Percentiles rank a stretch among this genome's conserved stretches.
Evolutionary conservation across 2,113 vertebrate species (phyloP).

Genomic region (Cinclus mexicanus): DNA sequence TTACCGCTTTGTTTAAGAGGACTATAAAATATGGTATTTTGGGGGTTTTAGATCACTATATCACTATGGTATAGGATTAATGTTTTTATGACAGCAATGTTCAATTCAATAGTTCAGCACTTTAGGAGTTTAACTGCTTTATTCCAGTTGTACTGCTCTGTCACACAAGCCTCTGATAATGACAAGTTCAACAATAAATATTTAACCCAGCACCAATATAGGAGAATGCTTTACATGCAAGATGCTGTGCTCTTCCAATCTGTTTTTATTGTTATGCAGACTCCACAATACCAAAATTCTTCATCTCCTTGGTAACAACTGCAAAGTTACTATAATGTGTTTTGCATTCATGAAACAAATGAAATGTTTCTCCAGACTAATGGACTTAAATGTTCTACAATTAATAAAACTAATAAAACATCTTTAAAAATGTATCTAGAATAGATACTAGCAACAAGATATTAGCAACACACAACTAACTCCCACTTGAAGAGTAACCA

Average conservation of each 20-base stretch:
- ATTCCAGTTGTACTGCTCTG: constrained; percentile 25
- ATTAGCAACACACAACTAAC: neutral
- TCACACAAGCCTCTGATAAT: neutral
- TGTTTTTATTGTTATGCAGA: neutral
- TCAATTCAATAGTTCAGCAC: neutral
- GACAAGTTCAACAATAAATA: constrained; percentile 6
- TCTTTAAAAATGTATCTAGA: neutral
- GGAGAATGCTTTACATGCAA: neutral
- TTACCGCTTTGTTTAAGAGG: neutral
- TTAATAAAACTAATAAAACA: neutral
- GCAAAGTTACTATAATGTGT: neutral
- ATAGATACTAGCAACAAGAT: neutral
- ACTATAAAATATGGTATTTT: neutral
- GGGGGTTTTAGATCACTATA: neutral
- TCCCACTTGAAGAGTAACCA: neutral
- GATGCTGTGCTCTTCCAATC: neutral
- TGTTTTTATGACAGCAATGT: neutral
- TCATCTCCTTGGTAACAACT: neutral
- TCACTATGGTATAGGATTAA: neutral
- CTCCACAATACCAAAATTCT: neutral
- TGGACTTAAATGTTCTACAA: neutral
- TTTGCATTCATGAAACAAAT: neutral
- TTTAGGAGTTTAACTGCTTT: constrained; percentile 9
- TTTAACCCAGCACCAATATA: neutral
- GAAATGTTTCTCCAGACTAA: neutral